Conservation (phyloP, 2,888 invertebrate species). For the Pteria penguin region DNA sequence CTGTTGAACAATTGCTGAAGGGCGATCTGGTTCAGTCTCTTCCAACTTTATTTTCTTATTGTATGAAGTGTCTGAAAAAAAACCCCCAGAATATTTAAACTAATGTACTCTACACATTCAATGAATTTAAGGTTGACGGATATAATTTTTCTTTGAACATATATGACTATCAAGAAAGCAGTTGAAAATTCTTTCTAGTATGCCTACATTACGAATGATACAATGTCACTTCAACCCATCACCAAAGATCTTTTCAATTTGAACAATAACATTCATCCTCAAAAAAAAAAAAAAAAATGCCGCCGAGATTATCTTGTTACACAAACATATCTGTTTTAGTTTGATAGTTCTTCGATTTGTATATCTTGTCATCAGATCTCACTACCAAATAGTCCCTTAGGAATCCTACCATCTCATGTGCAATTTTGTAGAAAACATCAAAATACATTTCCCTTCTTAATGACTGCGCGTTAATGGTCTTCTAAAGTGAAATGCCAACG, state of each 20-base stretch:
- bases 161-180: no score
- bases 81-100: not conserved
- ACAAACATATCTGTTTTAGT: no score
- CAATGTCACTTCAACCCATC: not conserved
- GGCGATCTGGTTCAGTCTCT: constrained; percentile 39
- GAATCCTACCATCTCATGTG: no score
- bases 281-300: no score
- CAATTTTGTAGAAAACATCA: no score
- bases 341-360: no score
- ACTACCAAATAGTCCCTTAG: no score
- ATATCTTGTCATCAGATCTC: no score
- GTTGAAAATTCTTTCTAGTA: not conserved
- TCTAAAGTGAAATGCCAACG: not conserved
- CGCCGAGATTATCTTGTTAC: no score
- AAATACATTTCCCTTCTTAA: not conserved
- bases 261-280: not conserved
- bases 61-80: constrained; percentile 31
- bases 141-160: no score
- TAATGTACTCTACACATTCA: no score
- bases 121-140: no score
- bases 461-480: not conserved
- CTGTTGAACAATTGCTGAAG: constrained; percentile 14
- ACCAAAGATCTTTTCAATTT: not conserved
- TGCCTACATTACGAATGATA: not conserved
- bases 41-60: constrained; percentile 61